phyloP scores from a whole-genome alignment of 1,140 invertebrate genomes.

The Hylaeus anthracinus region DNA sequence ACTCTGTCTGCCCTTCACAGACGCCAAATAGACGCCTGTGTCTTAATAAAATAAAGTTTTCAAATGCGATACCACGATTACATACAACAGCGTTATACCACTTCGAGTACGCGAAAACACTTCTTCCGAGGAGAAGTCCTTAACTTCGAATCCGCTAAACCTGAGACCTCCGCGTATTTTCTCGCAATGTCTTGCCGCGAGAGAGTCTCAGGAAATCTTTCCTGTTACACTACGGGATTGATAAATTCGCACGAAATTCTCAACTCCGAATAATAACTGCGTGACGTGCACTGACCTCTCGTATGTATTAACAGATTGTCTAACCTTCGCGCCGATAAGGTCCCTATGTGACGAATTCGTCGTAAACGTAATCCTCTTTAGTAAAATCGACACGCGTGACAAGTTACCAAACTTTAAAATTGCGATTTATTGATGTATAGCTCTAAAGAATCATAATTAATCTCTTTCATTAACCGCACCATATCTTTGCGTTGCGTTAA shows the following conservation, averaged over 20 bases:
- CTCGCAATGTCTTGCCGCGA: constrained; percentile 53
- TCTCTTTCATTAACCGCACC: too few relatives aligned
- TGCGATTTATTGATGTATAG: not conserved
- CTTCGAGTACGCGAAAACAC: constrained; percentile 23
- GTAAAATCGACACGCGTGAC: not conserved
- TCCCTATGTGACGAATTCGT: constrained; percentile 28
- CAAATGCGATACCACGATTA: constrained; percentile 38
- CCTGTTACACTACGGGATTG: constrained; percentile 50
- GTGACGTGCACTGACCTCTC: constrained; percentile 78
- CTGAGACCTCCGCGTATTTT: constrained; percentile 54
- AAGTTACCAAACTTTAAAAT: not conserved
- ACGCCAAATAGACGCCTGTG: constrained; percentile 48
- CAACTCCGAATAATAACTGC: constrained; percentile 71
- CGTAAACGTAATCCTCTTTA: not conserved
- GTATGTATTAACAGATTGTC: constrained; percentile 50
- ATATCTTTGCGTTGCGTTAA: not conserved
- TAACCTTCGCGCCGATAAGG: constrained; percentile 26
- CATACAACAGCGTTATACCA: constrained; percentile 48
- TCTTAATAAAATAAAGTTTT: constrained; percentile 44
- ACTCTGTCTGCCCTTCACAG: constrained; percentile 58
- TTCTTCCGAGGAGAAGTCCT: constrained; percentile 8
- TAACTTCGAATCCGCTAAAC: constrained; percentile 3
- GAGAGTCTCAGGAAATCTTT: constrained; percentile 55
- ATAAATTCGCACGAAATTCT: constrained; percentile 62
- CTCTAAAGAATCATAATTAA: not conserved